These are phyloP conservation scores for Chinchilla lanigera DNA, from an alignment of 2,113 vertebrate species.

Conservation along the genomic window DNA sequence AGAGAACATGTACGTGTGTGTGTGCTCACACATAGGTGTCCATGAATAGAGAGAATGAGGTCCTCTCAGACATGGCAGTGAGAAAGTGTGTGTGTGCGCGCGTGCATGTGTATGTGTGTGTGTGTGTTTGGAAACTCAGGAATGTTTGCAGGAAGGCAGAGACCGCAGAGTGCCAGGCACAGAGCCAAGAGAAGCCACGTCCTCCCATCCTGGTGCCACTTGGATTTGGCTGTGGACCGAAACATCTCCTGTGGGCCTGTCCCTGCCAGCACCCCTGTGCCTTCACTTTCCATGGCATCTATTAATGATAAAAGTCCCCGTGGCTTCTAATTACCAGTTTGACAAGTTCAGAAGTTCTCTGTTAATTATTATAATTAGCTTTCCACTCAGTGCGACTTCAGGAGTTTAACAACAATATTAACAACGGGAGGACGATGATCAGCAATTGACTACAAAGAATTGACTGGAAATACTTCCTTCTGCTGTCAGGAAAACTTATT, in stretches of 20 bases:
- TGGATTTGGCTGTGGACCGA: background rate
- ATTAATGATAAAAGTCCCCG: constrained; percentile 86
- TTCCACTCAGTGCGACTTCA: constrained; percentile 83
- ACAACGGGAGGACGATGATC: constrained; percentile 81
- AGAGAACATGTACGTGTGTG: background rate
- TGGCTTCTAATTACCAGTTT: constrained; percentile 90
- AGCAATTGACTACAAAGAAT: constrained; percentile 73
- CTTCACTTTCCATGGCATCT: constrained; percentile 77
- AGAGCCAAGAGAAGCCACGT: background rate
- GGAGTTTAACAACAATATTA: constrained; percentile 88
- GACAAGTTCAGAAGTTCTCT: constrained; percentile 91
- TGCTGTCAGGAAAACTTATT: constrained; percentile 64
- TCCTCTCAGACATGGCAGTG: background rate
- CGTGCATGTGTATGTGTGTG: too few species aligned
- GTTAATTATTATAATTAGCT: constrained; percentile 92
- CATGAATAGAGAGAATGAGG: background rate
- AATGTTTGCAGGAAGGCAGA: background rate
- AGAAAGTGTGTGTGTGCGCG: background rate
- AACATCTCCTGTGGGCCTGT: background rate
- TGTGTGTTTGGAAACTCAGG: background rate
- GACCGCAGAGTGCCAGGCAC: background rate
- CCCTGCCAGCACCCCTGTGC: constrained; percentile 77
- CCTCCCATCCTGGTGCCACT: accelerated
- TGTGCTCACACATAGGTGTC: background rate
- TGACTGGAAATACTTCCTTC: constrained; percentile 68